These are phyloP conservation scores for Catharus ustulatus DNA, from an alignment of 2,797 vertebrate genomes.

Conservation along the genomic window DNA sequence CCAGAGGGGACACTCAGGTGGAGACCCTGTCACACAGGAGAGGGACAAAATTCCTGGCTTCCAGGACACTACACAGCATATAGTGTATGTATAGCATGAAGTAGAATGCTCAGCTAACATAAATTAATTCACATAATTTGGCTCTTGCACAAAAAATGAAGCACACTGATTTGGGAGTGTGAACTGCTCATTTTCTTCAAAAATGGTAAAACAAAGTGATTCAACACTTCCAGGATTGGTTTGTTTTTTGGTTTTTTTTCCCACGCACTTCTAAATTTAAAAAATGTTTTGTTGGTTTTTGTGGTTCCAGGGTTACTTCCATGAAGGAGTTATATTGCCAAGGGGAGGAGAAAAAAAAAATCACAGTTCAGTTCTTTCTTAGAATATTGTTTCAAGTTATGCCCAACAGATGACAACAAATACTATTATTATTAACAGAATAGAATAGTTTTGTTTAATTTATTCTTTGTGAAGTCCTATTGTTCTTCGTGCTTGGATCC, in stretches of 20 bases:
- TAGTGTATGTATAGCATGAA: background rate
- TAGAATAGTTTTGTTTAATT: background rate
- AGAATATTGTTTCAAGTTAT: background rate
- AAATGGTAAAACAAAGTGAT: background rate
- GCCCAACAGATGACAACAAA: background rate
- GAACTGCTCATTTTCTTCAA: background rate
- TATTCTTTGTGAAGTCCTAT: background rate
- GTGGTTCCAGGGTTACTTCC: background rate
- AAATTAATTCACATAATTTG: background rate
- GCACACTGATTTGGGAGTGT: background rate
- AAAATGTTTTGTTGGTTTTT: background rate
- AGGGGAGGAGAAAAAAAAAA: background rate
- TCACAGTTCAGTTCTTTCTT: background rate
- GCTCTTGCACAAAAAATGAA: background rate
- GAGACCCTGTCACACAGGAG: background rate
- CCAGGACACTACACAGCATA: background rate
- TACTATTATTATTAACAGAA: background rate
- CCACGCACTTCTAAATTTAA: background rate
- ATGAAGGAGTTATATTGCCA: background rate
- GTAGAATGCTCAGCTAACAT: accelerated
- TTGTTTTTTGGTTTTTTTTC: background rate
- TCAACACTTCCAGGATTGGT: background rate
- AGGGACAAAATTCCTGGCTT: background rate
- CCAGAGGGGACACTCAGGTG: background rate
- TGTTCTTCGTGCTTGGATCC: background rate